A percentile compares a stretch with the other conserved stretches of the same genome.
phyloP scores from a whole-genome alignment of 2,888 invertebrate species.

The Ganaspis brasiliensis region DNA sequence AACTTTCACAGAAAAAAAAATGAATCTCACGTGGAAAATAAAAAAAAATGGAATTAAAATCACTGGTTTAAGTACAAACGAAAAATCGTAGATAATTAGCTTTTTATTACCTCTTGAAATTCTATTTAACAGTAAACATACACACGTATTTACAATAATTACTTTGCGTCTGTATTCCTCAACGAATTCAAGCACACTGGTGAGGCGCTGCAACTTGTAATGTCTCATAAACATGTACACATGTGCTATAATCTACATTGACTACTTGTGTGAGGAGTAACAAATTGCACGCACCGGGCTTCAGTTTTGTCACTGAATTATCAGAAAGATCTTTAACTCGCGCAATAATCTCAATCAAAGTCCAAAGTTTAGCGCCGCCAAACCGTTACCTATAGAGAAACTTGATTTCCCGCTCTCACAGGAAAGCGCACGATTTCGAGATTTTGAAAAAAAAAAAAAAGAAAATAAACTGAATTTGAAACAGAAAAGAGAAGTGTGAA shows the following conservation, averaged over 20 bases:
- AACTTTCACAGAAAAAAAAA: background rate
- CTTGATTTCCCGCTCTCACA: background rate
- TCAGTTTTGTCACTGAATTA: conserved; percentile 40
- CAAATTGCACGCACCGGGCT: conserved; percentile 39
- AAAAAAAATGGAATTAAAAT: background rate
- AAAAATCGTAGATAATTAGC: background rate
- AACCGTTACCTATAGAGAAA: background rate
- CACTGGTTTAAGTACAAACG: conserved; percentile 26
- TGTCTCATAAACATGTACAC: conserved; percentile 39
- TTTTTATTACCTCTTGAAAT: conserved; percentile 19
- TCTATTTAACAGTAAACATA: conserved; percentile 17
- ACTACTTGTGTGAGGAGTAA: conserved; percentile 40
- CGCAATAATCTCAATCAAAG: conserved; percentile 46
- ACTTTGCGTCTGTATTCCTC: conserved; percentile 39
- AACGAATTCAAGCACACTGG: conserved; percentile 39
- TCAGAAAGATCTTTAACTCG: conserved; percentile 49
- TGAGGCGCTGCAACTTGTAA: conserved; percentile 23
- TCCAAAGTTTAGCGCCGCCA: conserved; percentile 52
- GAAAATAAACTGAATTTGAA: background rate
- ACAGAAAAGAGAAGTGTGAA: background rate
- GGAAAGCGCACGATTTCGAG: conserved; percentile 3
- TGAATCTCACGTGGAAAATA: background rate
- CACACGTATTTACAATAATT: conserved; percentile 36
- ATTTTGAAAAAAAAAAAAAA: conserved; percentile 9
- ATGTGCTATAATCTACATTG: conserved; percentile 38